Evolutionary conservation across 1,140 invertebrate species (phyloP), one percentile per base, ranked within the genome.

Genomic region (Macrotrachela quadricornifera): DNA sequence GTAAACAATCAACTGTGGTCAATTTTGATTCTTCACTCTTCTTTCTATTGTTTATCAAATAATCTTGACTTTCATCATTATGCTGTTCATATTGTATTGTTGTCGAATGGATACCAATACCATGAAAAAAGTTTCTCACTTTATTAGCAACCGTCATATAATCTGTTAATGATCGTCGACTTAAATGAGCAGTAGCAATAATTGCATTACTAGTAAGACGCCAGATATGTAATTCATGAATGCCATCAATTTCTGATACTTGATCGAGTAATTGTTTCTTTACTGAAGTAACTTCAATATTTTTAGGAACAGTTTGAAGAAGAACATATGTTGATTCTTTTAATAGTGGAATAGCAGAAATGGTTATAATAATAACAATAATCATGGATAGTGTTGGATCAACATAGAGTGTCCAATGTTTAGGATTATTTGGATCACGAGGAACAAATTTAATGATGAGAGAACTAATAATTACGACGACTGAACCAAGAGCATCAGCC

Each of bases 401-500:
- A 59, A 96, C 82, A 67, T 92, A 94, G 63, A 74, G 76, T 59
- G 68, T 71, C 64, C 76, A 68, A 41, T 15, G 71, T 54, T 80
- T 62, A 79, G 82, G 87, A 6, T 86, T 73, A 0, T 16, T 36
- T 12, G 15, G 11, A 13, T 21, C 37, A 3, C 44, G 44, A 14
- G 51, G 48, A 12, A 41, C 39, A 43, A 79, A 67, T 79, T 80
- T 83, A n/a, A 90, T 84, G 21, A 85, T 75, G 46, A 85, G 64
- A 39, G 49, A 88, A 44, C 81, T 78, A 11, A 67, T 58, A 36
- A 94, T 82, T 10, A 95, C 90, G 64, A 94, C 88, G 1, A 94
- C 78, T 3, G 88, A 94, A 48, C 76, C 76, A 11, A 90, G 68
- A 17, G 87, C 86, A 72, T 95, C 88, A 30, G 85, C 88, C 1